Percentiles rank a stretch among this genome's conserved stretches.
Conservation (phyloP, 2,888 invertebrate species). For the Sceliomorpha sp. region DNA sequence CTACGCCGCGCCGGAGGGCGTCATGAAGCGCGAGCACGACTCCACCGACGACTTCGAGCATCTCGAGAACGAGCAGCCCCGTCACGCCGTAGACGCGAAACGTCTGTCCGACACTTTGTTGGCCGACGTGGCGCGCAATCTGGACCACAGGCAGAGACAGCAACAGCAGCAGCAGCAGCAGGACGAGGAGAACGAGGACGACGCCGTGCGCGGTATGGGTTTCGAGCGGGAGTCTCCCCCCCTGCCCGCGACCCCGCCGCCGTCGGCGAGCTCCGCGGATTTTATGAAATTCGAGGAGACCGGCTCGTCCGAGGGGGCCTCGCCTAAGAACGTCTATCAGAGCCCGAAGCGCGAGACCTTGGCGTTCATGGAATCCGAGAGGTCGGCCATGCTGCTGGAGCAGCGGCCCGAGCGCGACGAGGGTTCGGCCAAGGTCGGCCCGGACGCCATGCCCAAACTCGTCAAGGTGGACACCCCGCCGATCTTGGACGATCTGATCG, state of each 20-base stretch:
- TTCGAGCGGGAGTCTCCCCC: conserved; percentile 56
- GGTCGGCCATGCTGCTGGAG: conserved; percentile 16
- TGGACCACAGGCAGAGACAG: conserved; percentile 30
- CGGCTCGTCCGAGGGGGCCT: conserved; percentile 9
- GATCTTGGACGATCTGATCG: too few species aligned
- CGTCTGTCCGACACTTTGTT: conserved; percentile 48
- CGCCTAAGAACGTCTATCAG: conserved; percentile 22
- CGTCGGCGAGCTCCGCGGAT: conserved; percentile 67
- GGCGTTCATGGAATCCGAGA: conserved; percentile 70
- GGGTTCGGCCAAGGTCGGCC: too few species aligned
- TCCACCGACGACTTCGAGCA: conserved; percentile 89
- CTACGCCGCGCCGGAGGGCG: conserved; percentile 20
- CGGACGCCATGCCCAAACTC: too few species aligned
- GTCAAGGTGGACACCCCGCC: too few species aligned
- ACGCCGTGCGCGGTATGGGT: conserved; percentile 64
- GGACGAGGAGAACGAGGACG: conserved; percentile 14
- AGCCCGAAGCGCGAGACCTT: conserved; percentile 63
- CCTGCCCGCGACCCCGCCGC: conserved; percentile 73
- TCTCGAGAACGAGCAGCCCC: conserved; percentile 83
- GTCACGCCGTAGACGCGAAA: conserved; percentile 34
- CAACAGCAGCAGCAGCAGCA: neutral
- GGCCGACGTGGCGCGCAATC: conserved; percentile 48
- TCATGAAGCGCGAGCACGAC: conserved; percentile 84
- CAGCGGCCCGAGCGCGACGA: conserved; percentile 12
- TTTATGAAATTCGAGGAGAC: conserved; percentile 64